A percentile compares a stretch with the other conserved stretches of the same genome.
Evolutionary conservation across 1,140 invertebrate genomes (phyloP).

Genomic region (Drosophila aff.): DNA sequence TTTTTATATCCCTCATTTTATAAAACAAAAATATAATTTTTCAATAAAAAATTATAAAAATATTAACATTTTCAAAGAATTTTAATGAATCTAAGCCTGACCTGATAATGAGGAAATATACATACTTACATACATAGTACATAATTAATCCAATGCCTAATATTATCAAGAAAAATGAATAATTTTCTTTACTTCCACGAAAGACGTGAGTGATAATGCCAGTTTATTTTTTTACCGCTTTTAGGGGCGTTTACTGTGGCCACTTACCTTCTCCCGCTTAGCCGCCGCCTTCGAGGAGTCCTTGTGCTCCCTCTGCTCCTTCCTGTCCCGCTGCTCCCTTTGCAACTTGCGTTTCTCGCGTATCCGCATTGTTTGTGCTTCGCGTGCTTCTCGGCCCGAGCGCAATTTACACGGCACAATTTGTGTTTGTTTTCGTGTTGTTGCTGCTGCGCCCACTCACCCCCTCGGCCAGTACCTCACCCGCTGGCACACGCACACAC

Average conservation of each 20-base stretch:
- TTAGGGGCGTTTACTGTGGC: background rate
- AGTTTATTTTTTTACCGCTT: background rate
- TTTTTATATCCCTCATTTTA: too few species aligned
- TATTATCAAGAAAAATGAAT: background rate
- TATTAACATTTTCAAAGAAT: too few species aligned
- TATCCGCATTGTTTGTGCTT: slow-evolving; percentile 71
- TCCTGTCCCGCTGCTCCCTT: slow-evolving; percentile 56
- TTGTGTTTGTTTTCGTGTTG: slow-evolving; percentile 45
- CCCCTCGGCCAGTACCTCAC: slow-evolving; percentile 12
- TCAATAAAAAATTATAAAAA: too few species aligned
- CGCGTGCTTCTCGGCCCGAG: slow-evolving; percentile 10
- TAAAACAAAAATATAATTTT: too few species aligned
- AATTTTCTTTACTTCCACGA: background rate
- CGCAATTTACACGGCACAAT: slow-evolving; percentile 46
- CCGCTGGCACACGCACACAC: slow-evolving; percentile 30
- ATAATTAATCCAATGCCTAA: background rate
- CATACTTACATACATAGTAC: too few species aligned
- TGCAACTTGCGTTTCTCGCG: slow-evolving; percentile 69
- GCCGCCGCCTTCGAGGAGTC: slow-evolving; percentile 40
- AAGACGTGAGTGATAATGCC: background rate
- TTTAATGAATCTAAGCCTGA: too few species aligned
- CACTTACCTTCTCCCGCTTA: slow-evolving; percentile 49
- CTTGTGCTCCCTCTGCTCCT: slow-evolving; percentile 29
- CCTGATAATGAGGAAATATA: too few species aligned
- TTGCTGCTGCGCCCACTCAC: slow-evolving; percentile 56